Percentiles rank a stretch among this genome's conserved stretches.
Conservation (phyloP, 2,797 vertebrate species). For the Hybognathus amarus region DNA sequence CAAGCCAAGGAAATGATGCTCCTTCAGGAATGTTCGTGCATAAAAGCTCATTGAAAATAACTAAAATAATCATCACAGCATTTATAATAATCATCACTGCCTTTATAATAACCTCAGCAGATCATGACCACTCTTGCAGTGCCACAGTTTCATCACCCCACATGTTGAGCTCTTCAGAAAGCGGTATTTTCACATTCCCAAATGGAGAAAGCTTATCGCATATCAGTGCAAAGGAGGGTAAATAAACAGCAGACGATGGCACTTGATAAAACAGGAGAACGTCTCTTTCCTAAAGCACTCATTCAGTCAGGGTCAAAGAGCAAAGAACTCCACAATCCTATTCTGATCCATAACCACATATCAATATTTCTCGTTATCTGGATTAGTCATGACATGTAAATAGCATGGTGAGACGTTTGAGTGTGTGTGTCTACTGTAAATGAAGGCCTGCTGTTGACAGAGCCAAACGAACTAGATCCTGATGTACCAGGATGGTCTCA, state of each 20-base stretch:
- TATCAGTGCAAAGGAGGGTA: background rate
- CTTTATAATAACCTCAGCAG: slow-evolving; percentile 64
- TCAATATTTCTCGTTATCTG: background rate
- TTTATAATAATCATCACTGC: slow-evolving; percentile 42
- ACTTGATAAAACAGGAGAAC: background rate
- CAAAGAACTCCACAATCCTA: background rate
- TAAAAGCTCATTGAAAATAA: slow-evolving; percentile 11
- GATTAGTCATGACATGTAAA: background rate
- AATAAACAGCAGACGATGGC: background rate
- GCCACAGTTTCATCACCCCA: background rate
- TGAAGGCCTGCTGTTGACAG: slow-evolving; percentile 76
- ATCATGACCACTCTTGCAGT: slow-evolving; percentile 45
- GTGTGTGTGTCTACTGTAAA: slow-evolving; percentile 17
- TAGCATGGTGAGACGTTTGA: background rate
- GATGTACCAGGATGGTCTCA: slow-evolving; percentile 81
- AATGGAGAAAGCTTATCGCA: background rate
- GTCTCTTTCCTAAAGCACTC: background rate
- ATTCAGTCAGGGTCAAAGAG: background rate
- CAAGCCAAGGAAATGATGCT: background rate
- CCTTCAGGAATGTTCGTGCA: background rate
- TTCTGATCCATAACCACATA: background rate
- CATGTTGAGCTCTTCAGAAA: too few species aligned
- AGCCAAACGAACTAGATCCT: slow-evolving; percentile 82
- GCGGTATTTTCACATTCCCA: background rate
- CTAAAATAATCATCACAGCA: slow-evolving; percentile 18